Percentiles rank a stretch among this genome's conserved stretches.
These are phyloP conservation scores for Drepanosiphum platanoidis DNA, from an alignment of 2,888 invertebrate genomes.

Conservation along the genomic window DNA sequence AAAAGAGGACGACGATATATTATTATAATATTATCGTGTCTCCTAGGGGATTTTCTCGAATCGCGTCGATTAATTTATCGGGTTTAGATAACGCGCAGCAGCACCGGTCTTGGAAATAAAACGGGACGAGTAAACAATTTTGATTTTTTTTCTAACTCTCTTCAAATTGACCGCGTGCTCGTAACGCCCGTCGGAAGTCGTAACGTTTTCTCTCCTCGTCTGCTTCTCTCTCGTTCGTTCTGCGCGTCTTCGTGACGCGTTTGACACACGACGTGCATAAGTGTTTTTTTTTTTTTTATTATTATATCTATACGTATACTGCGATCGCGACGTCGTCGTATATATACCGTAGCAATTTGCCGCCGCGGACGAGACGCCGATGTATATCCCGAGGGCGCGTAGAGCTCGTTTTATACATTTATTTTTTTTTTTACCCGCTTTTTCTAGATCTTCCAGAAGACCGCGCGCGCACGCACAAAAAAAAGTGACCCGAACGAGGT, in stretches of 20 bases:
- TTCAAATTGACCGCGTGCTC: not conserved
- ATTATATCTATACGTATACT: not conserved
- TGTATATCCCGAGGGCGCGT: not conserved
- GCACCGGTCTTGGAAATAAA: not conserved
- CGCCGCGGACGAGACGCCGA: not conserved
- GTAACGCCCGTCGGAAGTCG: not conserved
- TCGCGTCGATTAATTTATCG: not conserved
- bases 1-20: not conserved
- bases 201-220: not conserved
- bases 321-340: not conserved
- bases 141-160: not conserved
- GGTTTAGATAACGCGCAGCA: not conserved
- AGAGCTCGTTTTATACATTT: not conserved
- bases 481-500: not conserved
- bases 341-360: not conserved
- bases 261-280: not conserved
- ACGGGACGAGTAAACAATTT: not conserved
- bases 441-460: not conserved
- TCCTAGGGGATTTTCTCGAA: no score
- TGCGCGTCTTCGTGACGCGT: not conserved
- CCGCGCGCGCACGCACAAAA: not conserved
- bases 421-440: not conserved
- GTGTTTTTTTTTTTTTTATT: no score
- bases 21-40: not conserved
- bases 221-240: not conserved